Conservation (phyloP, 1,140 invertebrate species). For the Eulimnadia texana region DNA sequence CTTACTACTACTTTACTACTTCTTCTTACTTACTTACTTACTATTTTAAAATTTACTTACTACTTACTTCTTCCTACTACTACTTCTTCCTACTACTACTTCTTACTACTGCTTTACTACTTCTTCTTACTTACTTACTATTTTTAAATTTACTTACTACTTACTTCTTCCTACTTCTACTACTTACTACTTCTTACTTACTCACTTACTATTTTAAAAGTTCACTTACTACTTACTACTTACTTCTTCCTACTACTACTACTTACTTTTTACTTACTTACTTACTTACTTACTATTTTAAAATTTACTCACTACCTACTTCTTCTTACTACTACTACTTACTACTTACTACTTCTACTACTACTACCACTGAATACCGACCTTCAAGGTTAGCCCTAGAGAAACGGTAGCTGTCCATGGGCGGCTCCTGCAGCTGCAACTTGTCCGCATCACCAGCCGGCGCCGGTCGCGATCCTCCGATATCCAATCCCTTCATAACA, state of each 20-base stretch:
- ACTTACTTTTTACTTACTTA: neutral
- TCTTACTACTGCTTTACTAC: neutral
- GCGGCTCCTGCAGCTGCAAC: constrained; percentile 38
- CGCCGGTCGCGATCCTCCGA: constrained; percentile 33
- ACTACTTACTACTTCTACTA: neutral
- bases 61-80: too few relatives aligned
- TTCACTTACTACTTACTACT: too few relatives aligned
- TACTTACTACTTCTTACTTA: too few relatives aligned
- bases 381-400: constrained; percentile 82
- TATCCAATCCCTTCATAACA: constrained; percentile 48
- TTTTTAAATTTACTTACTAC: too few relatives aligned
- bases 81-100: neutral
- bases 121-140: neutral
- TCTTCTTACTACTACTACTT: too few relatives aligned
- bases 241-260: neutral
- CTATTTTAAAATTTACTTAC: constrained; percentile 4
- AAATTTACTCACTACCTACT: too few relatives aligned
- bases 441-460: constrained; percentile 35
- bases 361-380: too few relatives aligned
- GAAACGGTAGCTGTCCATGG: constrained; percentile 74
- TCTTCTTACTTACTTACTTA: too few relatives aligned
- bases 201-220: neutral
- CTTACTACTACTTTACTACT: too few relatives aligned
- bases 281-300: neutral
- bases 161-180: too few relatives aligned